Base-by-base conservation (phyloP, 53 echinoderm and acorn worm species). In the Antedon mediterranea region DNA sequence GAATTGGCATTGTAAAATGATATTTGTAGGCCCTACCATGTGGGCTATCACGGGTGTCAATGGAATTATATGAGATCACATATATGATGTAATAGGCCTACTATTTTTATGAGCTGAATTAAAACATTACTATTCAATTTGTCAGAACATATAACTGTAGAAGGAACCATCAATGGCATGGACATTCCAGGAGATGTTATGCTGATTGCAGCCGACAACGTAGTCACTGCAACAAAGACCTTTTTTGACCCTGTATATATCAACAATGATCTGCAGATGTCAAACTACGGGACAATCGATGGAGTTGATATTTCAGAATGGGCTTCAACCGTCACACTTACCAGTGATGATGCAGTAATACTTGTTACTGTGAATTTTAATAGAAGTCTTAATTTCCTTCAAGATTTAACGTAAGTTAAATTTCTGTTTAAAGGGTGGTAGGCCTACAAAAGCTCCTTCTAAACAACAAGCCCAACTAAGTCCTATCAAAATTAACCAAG, bases 231-330 rank as follows among this genome's bases (percentile, higher is more conserved):
- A 34, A 71, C 73, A 70, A 97, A 92, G 80, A 92, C 71, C 23
- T 92, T 97, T 76, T 82, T 89, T 18, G 72, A 71, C 34, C 1
- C 1, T 6, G 57, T 57, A 2, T 18, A 15, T 57, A 76, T 76
- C 9, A 4, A 32, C 0, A 76, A 76, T 0, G 76, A 75, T 14
- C 78, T 97, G 30, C 73, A 80, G 74, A 86, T 92, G 82, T 73
- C 72, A 57, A 34, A 72, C 13, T 28, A 31, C 31, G 83, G 78
- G 30, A 79, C 76, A 30, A 80, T 94, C 43, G 85, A 91, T 42
- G 87, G 85, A 27, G 87, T 91, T 71, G 94, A 94, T 76, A 43
- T 94, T 0, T 94, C 94, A 3, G 94, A 85, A 30, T 90, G 80
- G 86, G 33, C 76, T 32, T 6, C 18, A 18, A 81, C 75, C 71